Percentiles rank a stretch among this genome's conserved stretches.
These are phyloP conservation scores for Eulimnadia texana DNA, from an alignment of 1,140 invertebrate genomes.

Conservation along the genomic window DNA sequence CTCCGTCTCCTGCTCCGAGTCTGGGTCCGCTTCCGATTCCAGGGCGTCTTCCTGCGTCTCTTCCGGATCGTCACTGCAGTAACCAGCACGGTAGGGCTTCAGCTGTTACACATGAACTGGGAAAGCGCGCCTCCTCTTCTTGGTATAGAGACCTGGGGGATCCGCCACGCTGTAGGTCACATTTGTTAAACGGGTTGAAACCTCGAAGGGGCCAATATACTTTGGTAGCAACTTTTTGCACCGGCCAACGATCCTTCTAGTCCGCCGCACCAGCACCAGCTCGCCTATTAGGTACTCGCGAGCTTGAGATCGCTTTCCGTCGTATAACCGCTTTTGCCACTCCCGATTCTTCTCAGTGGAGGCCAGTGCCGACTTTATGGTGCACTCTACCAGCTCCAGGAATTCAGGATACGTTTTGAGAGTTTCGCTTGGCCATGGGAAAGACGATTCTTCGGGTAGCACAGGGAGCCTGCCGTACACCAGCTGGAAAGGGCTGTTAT, in stretches of 20 bases:
- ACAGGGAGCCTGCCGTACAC: conserved; percentile 29
- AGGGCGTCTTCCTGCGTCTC: too few species aligned
- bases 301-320: neutral
- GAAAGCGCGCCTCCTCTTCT: neutral
- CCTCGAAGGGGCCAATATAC: neutral
- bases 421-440: neutral
- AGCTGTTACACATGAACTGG: neutral
- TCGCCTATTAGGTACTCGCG: neutral
- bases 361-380: neutral
- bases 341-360: neutral
- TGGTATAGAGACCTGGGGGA: neutral
- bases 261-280: neutral
- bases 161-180: conserved; percentile 8
- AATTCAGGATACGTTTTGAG: neutral
- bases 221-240: neutral
- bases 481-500: conserved; percentile 30
- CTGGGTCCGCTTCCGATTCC: neutral
- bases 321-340: neutral
- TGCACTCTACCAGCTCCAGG: neutral
- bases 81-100: neutral
- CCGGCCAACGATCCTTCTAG: neutral
- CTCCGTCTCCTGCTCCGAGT: neutral
- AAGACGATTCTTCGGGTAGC: conserved; percentile 3
- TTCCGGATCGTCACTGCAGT: neutral
- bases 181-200: neutral